Percentiles rank a stretch among this genome's conserved stretches.
Conservation (phyloP, 2,797 vertebrate genomes). For the Lemur catta region DNA sequence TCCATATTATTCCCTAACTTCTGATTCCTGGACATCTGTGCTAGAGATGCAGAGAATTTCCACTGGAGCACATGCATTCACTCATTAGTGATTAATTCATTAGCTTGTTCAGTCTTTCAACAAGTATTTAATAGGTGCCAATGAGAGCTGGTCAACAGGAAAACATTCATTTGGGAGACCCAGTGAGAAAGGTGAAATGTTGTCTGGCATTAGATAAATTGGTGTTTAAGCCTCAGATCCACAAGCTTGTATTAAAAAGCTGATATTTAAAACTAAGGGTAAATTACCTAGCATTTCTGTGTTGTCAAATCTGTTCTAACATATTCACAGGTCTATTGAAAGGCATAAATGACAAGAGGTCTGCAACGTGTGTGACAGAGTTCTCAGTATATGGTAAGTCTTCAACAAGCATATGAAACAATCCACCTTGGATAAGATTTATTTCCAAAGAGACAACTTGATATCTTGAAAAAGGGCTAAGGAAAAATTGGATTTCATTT, state of each 20-base stretch:
- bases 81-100: background rate
- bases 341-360: background rate
- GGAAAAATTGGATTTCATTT: background rate
- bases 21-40: background rate
- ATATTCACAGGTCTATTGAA: background rate
- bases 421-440: background rate
- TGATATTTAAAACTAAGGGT: background rate
- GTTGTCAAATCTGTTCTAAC: background rate
- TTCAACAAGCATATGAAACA: background rate
- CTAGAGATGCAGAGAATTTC: background rate
- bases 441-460: background rate
- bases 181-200: accelerated
- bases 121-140: background rate
- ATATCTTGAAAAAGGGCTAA: background rate
- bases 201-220: background rate
- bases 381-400: background rate
- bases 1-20: background rate
- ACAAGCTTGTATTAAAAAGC: background rate
- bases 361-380: background rate
- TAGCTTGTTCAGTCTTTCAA: background rate
- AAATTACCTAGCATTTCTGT: background rate
- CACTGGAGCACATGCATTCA: background rate
- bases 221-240: background rate
- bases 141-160: background rate
- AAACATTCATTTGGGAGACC: background rate